Base-by-base conservation (phyloP, 2,113 vertebrate species). In the Cyprinodon variegatus region DNA sequence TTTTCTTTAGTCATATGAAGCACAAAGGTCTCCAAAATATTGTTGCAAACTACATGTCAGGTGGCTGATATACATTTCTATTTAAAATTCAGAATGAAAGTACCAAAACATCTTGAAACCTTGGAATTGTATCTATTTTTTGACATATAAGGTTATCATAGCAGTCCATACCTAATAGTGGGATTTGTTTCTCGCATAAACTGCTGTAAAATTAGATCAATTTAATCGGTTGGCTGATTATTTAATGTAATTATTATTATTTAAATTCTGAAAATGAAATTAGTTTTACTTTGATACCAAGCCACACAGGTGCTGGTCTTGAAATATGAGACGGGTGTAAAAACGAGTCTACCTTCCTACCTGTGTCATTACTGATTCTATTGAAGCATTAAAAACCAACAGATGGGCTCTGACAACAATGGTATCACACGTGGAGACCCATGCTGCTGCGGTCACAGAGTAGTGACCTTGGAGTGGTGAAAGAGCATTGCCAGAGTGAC, bases 361-460 rank as follows among this genome's bases (percentile, higher is more conserved):
- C 72, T 86, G 84, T 78, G 73, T 93, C 88, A 90, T 92, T 82
- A 88, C 72, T 57, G 74, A 86, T 88, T 90, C 90, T 86, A 88
- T 74, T 74, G 81, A 82, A 85, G 86, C 81, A 64, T 92, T 89
- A 89, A 89, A 88, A 82, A 82, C 73, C 81, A 88, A 79, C 93
- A 94, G 93, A 93, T 94, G 93, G 93, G 91, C 84, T 41, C 77
- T 93, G 91, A 94, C 93, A 94, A 92, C 87, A 88, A 69, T 77
- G 83, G 83, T 87, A 41, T 82, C 83, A 82, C 78, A 83, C 77
- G 53, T 81, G 68, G 59, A 75, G 69, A 87, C 83, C 78, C 88
- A 82, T 87, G 88, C 92, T 89, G 90, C 61, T 77, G 76, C 64
- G 76, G 80, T 87, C 74, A 63, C 89, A 69, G 87, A 68, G 10